Evolutionary conservation across 2,888 invertebrate genomes (phyloP), one percentile per base, ranked within the genome.

Genomic region (Noctua janthina): DNA sequence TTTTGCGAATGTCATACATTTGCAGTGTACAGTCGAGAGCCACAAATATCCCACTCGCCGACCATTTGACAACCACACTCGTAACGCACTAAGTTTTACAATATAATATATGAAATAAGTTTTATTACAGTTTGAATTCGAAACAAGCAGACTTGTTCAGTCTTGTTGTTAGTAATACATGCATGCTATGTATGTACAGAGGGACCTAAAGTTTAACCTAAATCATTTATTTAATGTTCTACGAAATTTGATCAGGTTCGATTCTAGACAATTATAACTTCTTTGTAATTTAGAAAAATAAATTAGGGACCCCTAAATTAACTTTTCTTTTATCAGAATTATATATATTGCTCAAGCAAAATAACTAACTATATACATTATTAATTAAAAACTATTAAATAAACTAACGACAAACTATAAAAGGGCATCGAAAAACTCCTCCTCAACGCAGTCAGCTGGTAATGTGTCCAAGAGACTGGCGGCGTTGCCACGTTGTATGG

Each of bases 21-120:
- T 39, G 54, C n/a, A n/a, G 73, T 15, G 64, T 54, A 43, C 77
- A 71, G 56, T 83, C n/a, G 10, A 51, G 2, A 51, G 35, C 78
- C 84, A 59, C 79, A 74, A 72, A 84, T 87, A 73, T 81, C 71
- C 51, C 77, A 39, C 74, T 39, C 7, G 79, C 11, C 76, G 70
- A 76, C 73, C 77, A 78, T 89, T 84, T 54, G 13, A 71, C 23
- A 72, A 82, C 87, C 77, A 13, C 72, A 35, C 49, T 51, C 20
- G 51, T 64, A 62, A 59, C 70, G 35, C 62, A 68, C 59, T 13
- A 83, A 85, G 74, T 85, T 89, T 79, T 76, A 79, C 76, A 82
- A 85, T 77, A 81, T 64, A 81, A 71, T 56, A 85, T 83, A 79
- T 81, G 79, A 79, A 81, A 80, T 70, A 78, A 87, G 82, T 85